Evolutionary conservation across 2,888 invertebrate species (phyloP), one percentile per base, ranked within the genome.

Genomic region (Phragmatobia fuliginosa): DNA sequence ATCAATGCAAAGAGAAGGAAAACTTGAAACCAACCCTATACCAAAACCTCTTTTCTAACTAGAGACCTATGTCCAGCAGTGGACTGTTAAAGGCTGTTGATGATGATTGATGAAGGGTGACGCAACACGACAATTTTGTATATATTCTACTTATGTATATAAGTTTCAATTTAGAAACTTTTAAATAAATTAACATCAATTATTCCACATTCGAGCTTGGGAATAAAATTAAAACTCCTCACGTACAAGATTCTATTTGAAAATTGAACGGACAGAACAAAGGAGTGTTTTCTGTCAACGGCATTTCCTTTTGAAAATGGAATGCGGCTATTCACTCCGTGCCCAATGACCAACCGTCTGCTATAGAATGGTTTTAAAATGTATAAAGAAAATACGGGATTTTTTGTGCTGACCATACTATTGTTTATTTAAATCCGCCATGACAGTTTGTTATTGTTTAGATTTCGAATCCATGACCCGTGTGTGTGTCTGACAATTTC

Each of bases 241-340:
- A 87, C 87, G 87, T 88, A 83, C 81, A 81, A 75, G 82, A 84
- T 83, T 85, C 86, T 85, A 86, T 88, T 88, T 85, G 83, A 87
- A 90, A 90, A 90, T 86, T 79, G 85, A 89, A 89, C 78, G 85
- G 78, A 85, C 78, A 88, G 90, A 90, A 93, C 92, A 91, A 92
- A 93, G 92, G 89, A 90, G 87, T 88, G 88, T 89, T 90, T 89
- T 90, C 90, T 92, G 92, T 91, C 92, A 92, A 88, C 90, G 90
- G 88, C 88, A 90, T 88, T 91, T 91, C 91, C 90, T 89, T 90
- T 90, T 88, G 87, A 84, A 91, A 92, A 91, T 92, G 89, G 91
- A 92, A 92, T 88, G 88, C 86, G 87, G 86, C 87, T 87, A 88
- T 88, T 84, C 83, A 79, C 83, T 83, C 83, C 82, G 84, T 86